Percentiles rank a stretch among this genome's conserved stretches.
Conservation (phyloP, 2,797 vertebrate genomes). For the Ptychobarbus kaznakovi region DNA sequence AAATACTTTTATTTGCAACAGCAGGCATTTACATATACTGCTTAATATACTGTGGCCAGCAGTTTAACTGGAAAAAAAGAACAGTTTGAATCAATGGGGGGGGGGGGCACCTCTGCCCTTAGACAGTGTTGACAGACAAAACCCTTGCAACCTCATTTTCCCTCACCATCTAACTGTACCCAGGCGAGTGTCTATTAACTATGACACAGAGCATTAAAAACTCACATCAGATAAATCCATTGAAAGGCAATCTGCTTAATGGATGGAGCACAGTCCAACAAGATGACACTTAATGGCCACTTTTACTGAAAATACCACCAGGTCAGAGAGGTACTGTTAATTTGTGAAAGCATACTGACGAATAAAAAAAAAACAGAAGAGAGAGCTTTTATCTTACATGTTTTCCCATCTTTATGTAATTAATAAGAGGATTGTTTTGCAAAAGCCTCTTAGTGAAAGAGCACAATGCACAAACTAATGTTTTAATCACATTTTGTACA, state of each 20-base stretch:
- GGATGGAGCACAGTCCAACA: constrained; percentile 5
- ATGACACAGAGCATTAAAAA: constrained; percentile 48
- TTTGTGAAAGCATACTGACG: constrained; percentile 19
- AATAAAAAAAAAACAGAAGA: constrained; percentile 32
- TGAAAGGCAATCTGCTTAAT: constrained; percentile 35
- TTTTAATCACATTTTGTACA: constrained; percentile 59
- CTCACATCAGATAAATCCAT: constrained; percentile 30
- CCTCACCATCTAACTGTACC: constrained; percentile 21
- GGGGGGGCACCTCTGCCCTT: neutral
- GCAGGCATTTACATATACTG: neutral
- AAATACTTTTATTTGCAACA: constrained; percentile 15
- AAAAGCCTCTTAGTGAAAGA: constrained; percentile 48
- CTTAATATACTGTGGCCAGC: neutral
- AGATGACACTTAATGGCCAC: constrained; percentile 40
- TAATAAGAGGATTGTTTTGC: constrained; percentile 28
- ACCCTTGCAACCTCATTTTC: constrained; percentile 16
- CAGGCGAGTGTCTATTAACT: constrained; percentile 35
- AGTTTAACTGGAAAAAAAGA: neutral
- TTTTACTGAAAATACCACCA: constrained; percentile 36
- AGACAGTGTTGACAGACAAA: constrained; percentile 13
- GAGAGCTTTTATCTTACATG: constrained; percentile 1
- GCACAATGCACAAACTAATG: constrained; percentile 50
- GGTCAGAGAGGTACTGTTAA: constrained; percentile 4
- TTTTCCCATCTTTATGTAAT: constrained; percentile 33
- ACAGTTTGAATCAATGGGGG: neutral